Evolutionary conservation across 2,888 invertebrate genomes (phyloP).

Genomic region (Hymenopus coronatus): DNA sequence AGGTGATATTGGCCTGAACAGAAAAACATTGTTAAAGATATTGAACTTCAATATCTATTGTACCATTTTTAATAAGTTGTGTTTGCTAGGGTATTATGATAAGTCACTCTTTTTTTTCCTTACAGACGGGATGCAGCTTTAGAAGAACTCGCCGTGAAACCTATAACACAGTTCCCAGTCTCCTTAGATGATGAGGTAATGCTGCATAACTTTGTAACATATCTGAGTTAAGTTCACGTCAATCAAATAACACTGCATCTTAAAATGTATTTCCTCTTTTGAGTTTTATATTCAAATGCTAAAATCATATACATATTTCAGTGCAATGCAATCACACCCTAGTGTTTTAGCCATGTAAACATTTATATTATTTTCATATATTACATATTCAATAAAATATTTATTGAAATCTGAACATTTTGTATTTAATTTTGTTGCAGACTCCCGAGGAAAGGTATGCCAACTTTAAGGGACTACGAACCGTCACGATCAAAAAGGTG

Average conservation of each 20-base stretch:
- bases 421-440: conserved; percentile 47
- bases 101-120: conserved; percentile 35
- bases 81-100: too few relatives aligned
- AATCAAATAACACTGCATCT: background rate
- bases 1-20: too few relatives aligned
- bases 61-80: too few relatives aligned
- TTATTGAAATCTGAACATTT: background rate
- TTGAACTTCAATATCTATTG: too few relatives aligned
- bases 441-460: conserved; percentile 67
- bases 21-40: too few relatives aligned
- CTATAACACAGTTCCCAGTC: conserved; percentile 80
- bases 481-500: conserved; percentile 83
- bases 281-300: too few relatives aligned
- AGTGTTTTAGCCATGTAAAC: too few relatives aligned
- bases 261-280: background rate
- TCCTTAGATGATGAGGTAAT: conserved; percentile 79
- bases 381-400: too few relatives aligned
- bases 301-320: too few relatives aligned
- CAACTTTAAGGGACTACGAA: conserved; percentile 74
- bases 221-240: background rate
- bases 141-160: conserved; percentile 85
- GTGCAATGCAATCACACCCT: too few relatives aligned
- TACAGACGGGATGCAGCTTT: conserved; percentile 67
- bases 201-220: background rate
- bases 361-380: too few relatives aligned